These are phyloP conservation scores for Pipistrellus pygmaeus DNA, from an alignment of 2,797 vertebrate genomes.

Conservation along the genomic window DNA sequence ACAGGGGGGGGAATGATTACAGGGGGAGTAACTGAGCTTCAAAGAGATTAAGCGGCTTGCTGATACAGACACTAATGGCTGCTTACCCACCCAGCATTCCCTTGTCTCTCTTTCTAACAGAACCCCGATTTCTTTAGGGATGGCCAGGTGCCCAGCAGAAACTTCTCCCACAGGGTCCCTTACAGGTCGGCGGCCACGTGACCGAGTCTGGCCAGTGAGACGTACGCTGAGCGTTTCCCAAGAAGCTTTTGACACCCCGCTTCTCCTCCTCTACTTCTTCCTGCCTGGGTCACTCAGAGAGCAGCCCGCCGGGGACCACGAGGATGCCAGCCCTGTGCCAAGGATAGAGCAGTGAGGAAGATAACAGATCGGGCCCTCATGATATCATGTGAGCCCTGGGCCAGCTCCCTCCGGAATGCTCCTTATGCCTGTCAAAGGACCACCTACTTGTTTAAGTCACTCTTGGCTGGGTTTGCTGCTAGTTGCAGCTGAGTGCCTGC, in stretches of 20 bases:
- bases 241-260: not conserved
- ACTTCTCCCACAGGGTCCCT: not conserved
- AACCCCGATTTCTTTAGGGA: not conserved
- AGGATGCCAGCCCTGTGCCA: not conserved
- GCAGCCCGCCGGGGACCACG: not conserved
- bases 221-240: not conserved
- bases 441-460: not conserved
- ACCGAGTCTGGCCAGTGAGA: not conserved
- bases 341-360: not conserved
- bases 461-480: not conserved
- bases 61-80: not conserved
- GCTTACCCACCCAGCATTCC: not conserved
- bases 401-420: not conserved
- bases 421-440: not conserved
- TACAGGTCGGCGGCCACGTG: not conserved
- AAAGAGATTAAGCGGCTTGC: not conserved
- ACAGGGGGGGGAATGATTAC: not conserved
- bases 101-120: not conserved
- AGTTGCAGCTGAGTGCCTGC: not conserved
- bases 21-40: not conserved
- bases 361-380: not conserved
- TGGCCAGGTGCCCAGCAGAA: not conserved
- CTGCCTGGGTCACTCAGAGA: not conserved
- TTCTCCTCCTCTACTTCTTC: not conserved
- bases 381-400: not conserved